Evolutionary conservation across 2,888 invertebrate genomes (phyloP).

Genomic region (Sussaba pulchella): DNA sequence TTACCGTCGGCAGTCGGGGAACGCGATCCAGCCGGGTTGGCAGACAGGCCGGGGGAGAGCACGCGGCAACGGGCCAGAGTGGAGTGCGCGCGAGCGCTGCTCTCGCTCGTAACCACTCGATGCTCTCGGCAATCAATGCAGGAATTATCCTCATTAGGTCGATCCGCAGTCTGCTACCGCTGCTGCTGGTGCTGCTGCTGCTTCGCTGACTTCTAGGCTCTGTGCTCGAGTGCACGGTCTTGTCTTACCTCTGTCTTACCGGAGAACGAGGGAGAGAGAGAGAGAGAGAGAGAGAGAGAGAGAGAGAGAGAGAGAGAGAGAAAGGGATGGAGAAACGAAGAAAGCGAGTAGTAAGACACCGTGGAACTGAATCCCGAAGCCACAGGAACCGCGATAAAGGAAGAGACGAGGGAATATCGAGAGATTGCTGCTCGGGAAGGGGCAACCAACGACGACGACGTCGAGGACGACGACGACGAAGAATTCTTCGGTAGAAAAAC

Average conservation of each 20-base stretch:
- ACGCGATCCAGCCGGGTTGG: slow-evolving; percentile 59
- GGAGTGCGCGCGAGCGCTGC: slow-evolving; percentile 41
- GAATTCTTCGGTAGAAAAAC: too few species aligned
- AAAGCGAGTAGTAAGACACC: slow-evolving; percentile 1
- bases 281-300: slow-evolving; percentile 47
- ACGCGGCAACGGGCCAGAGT: slow-evolving; percentile 46
- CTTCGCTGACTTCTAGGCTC: slow-evolving; percentile 66
- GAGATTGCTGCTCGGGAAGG: slow-evolving; percentile 46
- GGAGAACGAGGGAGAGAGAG: slow-evolving; percentile 31
- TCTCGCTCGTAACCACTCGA: slow-evolving; percentile 73
- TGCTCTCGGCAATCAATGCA: slow-evolving; percentile 82
- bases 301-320: slow-evolving; percentile 52
- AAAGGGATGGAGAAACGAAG: background rate
- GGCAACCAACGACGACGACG: slow-evolving; percentile 33
- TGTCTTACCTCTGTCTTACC: background rate
- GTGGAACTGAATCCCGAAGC: slow-evolving; percentile 51
- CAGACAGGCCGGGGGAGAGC: slow-evolving; percentile 55
- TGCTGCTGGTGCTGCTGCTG: slow-evolving; percentile 39
- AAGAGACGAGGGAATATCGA: slow-evolving; percentile 53
- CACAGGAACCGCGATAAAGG: slow-evolving; percentile 43
- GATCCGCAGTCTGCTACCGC: slow-evolving; percentile 72
- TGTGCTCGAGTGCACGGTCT: slow-evolving; percentile 25
- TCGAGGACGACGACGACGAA: slow-evolving; percentile 31
- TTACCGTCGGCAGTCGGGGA: slow-evolving; percentile 76
- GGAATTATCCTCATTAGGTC: slow-evolving; percentile 84